Base-by-base conservation (phyloP, 2,113 vertebrate genomes). In the Sinocyclocheilus anshuiensis region DNA sequence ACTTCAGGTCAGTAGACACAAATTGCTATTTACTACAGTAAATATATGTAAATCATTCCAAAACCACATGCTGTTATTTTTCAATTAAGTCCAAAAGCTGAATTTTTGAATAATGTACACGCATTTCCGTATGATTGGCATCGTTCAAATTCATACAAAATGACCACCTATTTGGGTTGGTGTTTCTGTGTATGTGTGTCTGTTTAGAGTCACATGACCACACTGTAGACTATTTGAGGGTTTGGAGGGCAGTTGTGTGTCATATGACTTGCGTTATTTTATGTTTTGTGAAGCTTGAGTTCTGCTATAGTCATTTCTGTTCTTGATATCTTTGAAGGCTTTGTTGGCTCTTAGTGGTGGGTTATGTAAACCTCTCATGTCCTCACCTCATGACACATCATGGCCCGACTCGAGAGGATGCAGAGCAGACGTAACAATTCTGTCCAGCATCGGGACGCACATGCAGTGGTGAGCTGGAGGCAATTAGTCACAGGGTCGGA, bases 401-500 rank as follows among this genome's bases (percentile, higher is more conserved):
- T 29, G 75, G 22, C 29, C 29, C 18, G 26, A 39, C 29, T 69
- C 20, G 22, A 85, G 29, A 85, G 84, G 76, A 67, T 77, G 84
- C 22, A 77, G 13, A 61, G 53, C 39, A 85, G 87, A 83, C 79
- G 78, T 86, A 74, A 86, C 72, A 59, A 72, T 69, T 65, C 42
- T 67, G 48, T 15, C 63, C 53, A 53, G 80, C 22, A 81, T 87
- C 26, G 81, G 55, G 24, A 87, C 77, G 11, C 29, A 39, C 36
- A 50, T 65, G 42, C 65, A 69, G 10, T 24, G 39, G 69, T 76
- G 65, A 83, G 91, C 91, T 90, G 90, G 88, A 71, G 77, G 87
- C 86, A 87, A 94, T 94, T 93, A 91, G 93, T 94, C 92, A 94
- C 86, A 87, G 92, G 92, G 87, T 93, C 91, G 84, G 29, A 33